Percentiles rank a stretch among this genome's conserved stretches.
Conservation (phyloP, 2,797 vertebrate species). For the Melanotaenia trifasciata region DNA sequence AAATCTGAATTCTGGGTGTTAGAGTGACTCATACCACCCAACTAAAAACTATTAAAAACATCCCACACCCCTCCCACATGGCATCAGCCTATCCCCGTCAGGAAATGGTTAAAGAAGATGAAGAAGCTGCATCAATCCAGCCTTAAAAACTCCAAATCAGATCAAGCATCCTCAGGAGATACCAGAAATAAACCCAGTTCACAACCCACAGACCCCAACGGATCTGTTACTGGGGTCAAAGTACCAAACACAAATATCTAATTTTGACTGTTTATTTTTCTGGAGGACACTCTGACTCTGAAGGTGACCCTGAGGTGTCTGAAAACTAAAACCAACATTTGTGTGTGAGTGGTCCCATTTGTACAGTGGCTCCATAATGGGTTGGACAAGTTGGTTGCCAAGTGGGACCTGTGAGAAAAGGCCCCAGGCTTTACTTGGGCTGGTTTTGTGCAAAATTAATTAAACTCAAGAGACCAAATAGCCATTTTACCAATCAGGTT, state of each 20-base stretch:
- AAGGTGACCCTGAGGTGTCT: not conserved
- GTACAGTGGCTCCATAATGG: not conserved
- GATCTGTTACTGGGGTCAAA: too few relatives aligned
- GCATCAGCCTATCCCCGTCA: too few relatives aligned
- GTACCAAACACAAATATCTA: too few relatives aligned
- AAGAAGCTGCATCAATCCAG: not conserved
- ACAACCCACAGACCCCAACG: too few relatives aligned
- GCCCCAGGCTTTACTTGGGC: constrained; percentile 5
- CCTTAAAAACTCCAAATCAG: not conserved
- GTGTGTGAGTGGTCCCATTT: constrained; percentile 1
- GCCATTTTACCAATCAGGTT: constrained; percentile 34
- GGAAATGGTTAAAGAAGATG: not conserved
- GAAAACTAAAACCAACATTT: constrained; percentile 13
- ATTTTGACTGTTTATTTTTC: constrained; percentile 1
- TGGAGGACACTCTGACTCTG: not conserved
- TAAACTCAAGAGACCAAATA: constrained; percentile 34
- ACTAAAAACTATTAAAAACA: too few relatives aligned
- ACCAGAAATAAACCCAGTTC: not conserved
- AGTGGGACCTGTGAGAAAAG: not conserved
- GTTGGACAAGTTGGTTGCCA: constrained; percentile 3
- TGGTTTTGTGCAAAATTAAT: constrained; percentile 36
- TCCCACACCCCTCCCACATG: too few relatives aligned
- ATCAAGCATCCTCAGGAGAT: not conserved
- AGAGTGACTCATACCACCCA: too few relatives aligned
- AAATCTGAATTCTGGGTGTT: too few relatives aligned